phyloP scores from a whole-genome alignment of 2,113 vertebrate species.

The Silurus glanis region DNA sequence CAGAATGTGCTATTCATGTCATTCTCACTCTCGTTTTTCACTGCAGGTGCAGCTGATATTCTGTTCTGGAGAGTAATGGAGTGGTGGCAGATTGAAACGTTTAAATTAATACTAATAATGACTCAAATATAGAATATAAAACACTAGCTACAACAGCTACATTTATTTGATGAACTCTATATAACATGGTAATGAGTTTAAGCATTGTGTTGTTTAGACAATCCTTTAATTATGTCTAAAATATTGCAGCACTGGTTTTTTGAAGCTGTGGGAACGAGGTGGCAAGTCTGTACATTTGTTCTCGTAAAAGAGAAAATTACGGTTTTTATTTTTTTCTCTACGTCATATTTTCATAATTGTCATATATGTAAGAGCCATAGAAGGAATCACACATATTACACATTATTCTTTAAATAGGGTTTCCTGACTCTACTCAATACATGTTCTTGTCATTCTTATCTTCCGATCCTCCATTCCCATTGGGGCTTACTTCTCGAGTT shows the following conservation, averaged over 20 bases:
- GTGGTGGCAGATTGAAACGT: not conserved
- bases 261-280: not conserved
- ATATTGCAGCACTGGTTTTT: not conserved
- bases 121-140: not conserved
- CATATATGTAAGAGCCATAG: not conserved
- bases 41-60: not conserved
- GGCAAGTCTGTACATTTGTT: not conserved
- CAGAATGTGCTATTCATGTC: not conserved
- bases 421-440: not conserved
- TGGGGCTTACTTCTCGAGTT: not conserved
- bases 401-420: not conserved
- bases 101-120: not conserved
- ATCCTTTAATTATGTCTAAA: not conserved
- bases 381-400: not conserved
- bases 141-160: not conserved
- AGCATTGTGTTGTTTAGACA: not conserved
- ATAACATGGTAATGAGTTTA: not conserved
- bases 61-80: not conserved
- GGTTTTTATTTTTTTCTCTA: not conserved
- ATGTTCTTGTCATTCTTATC: not conserved
- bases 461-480: slow-evolving; percentile 1
- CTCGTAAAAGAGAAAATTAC: not conserved
- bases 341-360: not conserved
- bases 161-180: not conserved
- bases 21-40: not conserved